These are phyloP conservation scores for Zaprionus ornatus DNA, from an alignment of 1,140 invertebrate species.

Conservation along the genomic window DNA sequence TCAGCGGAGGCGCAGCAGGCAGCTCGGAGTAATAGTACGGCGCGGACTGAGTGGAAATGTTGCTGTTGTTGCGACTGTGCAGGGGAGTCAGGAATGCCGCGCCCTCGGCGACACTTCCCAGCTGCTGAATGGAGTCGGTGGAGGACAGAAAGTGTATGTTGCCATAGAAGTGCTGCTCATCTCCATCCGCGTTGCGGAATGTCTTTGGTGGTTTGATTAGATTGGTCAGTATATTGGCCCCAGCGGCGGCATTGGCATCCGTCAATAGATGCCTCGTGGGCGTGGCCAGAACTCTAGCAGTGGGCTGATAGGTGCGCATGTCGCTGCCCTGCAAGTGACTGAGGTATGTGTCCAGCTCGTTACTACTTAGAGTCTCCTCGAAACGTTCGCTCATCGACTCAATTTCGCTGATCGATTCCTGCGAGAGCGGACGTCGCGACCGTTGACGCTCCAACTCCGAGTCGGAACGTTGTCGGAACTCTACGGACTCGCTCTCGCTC, in stretches of 20 bases:
- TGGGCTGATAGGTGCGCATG: conserved; percentile 56
- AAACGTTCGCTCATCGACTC: conserved; percentile 86
- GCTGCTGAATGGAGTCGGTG: conserved; percentile 76
- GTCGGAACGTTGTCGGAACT: conserved; percentile 85
- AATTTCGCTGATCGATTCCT: conserved; percentile 87
- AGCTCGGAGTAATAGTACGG: conserved; percentile 94
- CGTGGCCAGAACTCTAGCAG: conserved; percentile 33
- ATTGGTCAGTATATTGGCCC: conserved; percentile 59
- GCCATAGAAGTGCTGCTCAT: conserved; percentile 79
- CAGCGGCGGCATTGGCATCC: conserved; percentile 47
- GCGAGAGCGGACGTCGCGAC: conserved; percentile 89
- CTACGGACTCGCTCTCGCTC: conserved; percentile 83
- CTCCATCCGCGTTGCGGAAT: conserved; percentile 70
- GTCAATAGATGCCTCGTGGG: conserved; percentile 54
- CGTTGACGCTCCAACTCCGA: conserved; percentile 87
- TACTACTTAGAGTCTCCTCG: conserved; percentile 85
- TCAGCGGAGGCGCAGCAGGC: conserved; percentile 83
- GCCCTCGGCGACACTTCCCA: conserved; percentile 31
- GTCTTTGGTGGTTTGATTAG: conserved; percentile 81
- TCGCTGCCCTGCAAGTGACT: conserved; percentile 86
- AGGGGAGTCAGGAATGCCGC: conserved; percentile 58
- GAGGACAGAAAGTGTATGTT: conserved; percentile 82
- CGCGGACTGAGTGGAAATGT: conserved; percentile 86
- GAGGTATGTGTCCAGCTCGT: conserved; percentile 88
- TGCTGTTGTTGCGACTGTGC: conserved; percentile 82